Evolutionary conservation across 2,113 vertebrate species (phyloP), one percentile per base, ranked within the genome.

Genomic region (Eolophus roseicapilla): DNA sequence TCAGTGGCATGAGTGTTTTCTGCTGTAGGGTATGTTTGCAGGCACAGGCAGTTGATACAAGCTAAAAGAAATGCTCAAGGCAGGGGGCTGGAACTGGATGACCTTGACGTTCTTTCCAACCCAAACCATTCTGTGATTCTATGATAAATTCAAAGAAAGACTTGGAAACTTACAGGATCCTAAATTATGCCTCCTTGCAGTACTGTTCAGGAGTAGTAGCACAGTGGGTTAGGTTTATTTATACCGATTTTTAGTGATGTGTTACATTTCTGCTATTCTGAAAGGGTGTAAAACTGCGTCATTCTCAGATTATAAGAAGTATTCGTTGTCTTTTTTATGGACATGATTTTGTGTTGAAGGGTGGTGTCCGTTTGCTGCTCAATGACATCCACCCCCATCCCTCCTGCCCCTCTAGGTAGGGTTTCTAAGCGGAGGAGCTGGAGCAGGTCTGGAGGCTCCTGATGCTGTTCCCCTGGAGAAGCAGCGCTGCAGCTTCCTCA

Each of bases 351-450:
- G 20, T 57, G 17, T 47, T 46, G 65, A 85, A 57, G 21, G 16
- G 9, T n/a, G 35, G 28, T 37, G 75, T 71, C 52, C 9, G 2
- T 93, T 63, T 67, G 4, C 57, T 71, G 12, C 25, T 76, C 33
- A 92, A 43, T 43, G 23, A 13, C 6, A 4, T 43, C 10, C 5
- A 25, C 4, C 6, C 10, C 55, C 21, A 14, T 17, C 2, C 1
- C 43, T 11, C 19, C 55, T 19, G 5, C 17, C 37, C 18, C n/a
- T 46, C 10, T 0, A 14, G 1, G 2, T 8, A n/a, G 28, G 13
- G 18, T 49, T 63, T 86, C n/a, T 33, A 53, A 70, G 25, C 3
- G 35, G 24, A 63, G 44, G 47, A 82, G 12, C 28, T 35, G 4
- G 37, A 77, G 21, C 50, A 77, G 28, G 14, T 67, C 81, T 63